Evolutionary conservation across 2,888 invertebrate species (phyloP).

Genomic region (Callyntrura sp.): DNA sequence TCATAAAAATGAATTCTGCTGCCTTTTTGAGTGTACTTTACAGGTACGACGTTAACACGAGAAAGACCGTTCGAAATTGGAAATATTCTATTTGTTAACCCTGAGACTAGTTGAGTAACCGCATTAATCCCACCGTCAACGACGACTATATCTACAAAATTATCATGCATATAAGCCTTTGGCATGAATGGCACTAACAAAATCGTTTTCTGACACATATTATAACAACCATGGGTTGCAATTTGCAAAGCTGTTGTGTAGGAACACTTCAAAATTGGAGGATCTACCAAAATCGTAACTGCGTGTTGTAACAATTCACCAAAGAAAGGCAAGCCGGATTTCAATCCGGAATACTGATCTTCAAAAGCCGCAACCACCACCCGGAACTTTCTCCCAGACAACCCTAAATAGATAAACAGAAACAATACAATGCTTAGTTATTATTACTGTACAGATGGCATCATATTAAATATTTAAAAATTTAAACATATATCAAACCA

Average conservation of each 20-base stretch:
- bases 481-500: background rate
- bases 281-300: slow-evolving; percentile 54
- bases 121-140: slow-evolving; percentile 34
- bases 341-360: slow-evolving; percentile 1
- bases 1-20: slow-evolving; percentile 59
- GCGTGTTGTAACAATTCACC: slow-evolving; percentile 41
- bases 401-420: slow-evolving; percentile 28
- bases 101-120: background rate
- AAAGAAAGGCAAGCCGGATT: slow-evolving; percentile 1
- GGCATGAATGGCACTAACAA: slow-evolving; percentile 39
- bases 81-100: slow-evolving; percentile 2
- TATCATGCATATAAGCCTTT: slow-evolving; percentile 41
- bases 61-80: background rate
- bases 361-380: slow-evolving; percentile 58
- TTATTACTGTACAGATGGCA: too few relatives aligned
- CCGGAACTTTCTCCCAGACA: slow-evolving; percentile 18
- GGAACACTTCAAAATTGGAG: slow-evolving; percentile 60
- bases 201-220: slow-evolving; percentile 42
- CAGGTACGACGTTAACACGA: background rate
- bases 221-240: slow-evolving; percentile 47
- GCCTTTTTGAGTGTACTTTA: slow-evolving; percentile 18
- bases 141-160: slow-evolving; percentile 60
- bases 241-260: slow-evolving; percentile 45
- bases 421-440: background rate
- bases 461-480: background rate